Percentiles rank a stretch among this genome's conserved stretches.
Conservation (phyloP, 2,797 vertebrate genomes). For the Hipposideros larvatus region DNA sequence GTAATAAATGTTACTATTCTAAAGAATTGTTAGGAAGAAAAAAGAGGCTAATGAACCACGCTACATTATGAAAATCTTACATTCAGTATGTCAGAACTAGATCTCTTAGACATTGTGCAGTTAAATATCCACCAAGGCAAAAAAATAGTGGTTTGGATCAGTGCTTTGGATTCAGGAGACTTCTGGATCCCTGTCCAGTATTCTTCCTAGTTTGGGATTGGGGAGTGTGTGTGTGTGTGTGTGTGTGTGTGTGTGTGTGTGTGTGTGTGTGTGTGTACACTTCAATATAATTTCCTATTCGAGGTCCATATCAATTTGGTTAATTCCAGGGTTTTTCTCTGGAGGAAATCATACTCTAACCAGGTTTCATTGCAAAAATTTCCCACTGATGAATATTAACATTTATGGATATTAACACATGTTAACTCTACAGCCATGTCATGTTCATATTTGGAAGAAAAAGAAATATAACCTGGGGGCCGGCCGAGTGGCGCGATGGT, state of each 20-base stretch:
- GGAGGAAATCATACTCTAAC: slow-evolving; percentile 54
- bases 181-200: background rate
- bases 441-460: slow-evolving; percentile 27
- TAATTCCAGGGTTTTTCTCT: slow-evolving; percentile 56
- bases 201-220: background rate
- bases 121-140: slow-evolving; percentile 1
- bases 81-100: background rate
- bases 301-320: background rate
- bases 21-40: slow-evolving; percentile 11
- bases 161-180: background rate
- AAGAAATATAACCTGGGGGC: background rate
- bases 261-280: rapidly evolving
- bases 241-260: background rate
- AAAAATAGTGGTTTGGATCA: background rate
- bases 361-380: background rate
- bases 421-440: background rate
- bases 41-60: background rate
- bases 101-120: background rate
- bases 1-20: slow-evolving; percentile 22
- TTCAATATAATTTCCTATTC: slow-evolving; percentile 10
- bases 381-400: slow-evolving; percentile 10
- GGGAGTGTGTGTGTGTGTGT: background rate
- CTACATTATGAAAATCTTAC: slow-evolving; percentile 19
- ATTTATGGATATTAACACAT: slow-evolving; percentile 9
- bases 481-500: no score